Conservation (phyloP, 2,888 invertebrate species). For the Pandemis cinnamomeana region DNA sequence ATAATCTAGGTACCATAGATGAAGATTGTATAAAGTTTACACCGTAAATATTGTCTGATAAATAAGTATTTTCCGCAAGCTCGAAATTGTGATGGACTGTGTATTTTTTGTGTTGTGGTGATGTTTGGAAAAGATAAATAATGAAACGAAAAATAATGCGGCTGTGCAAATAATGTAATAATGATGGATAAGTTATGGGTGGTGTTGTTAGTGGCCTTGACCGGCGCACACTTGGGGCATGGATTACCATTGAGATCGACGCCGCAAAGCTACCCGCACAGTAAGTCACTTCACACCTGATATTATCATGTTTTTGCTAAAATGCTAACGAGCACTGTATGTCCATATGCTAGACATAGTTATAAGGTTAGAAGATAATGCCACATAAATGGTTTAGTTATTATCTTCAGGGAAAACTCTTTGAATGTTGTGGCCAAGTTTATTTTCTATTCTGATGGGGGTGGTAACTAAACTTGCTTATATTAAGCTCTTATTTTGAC, state of each 20-base stretch:
- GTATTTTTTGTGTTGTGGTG: slow-evolving; percentile 82
- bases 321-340: slow-evolving; percentile 6
- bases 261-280: slow-evolving; percentile 80
- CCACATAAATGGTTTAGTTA: slow-evolving; percentile 5
- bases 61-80: slow-evolving; percentile 61
- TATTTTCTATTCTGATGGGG: slow-evolving; percentile 24
- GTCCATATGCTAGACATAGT: slow-evolving; percentile 6
- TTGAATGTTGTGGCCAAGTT: background rate
- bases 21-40: slow-evolving; percentile 61
- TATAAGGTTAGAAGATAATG: slow-evolving; percentile 1
- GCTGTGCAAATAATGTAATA: slow-evolving; percentile 80
- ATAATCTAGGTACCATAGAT: slow-evolving; percentile 61
- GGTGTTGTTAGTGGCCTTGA: slow-evolving; percentile 79
- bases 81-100: slow-evolving; percentile 79
- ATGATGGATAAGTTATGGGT: slow-evolving; percentile 79
- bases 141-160: slow-evolving; percentile 79
- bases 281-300: slow-evolving; percentile 65
- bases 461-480: background rate
- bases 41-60: slow-evolving; percentile 61
- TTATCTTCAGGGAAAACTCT: background rate
- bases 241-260: slow-evolving; percentile 77
- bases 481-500: background rate
- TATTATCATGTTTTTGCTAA: slow-evolving; percentile 48
- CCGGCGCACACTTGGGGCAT: slow-evolving; percentile 72
- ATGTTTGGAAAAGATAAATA: slow-evolving; percentile 79